phyloP scores from a whole-genome alignment of 1,140 invertebrate genomes.

The Neodiprion fabricii region DNA sequence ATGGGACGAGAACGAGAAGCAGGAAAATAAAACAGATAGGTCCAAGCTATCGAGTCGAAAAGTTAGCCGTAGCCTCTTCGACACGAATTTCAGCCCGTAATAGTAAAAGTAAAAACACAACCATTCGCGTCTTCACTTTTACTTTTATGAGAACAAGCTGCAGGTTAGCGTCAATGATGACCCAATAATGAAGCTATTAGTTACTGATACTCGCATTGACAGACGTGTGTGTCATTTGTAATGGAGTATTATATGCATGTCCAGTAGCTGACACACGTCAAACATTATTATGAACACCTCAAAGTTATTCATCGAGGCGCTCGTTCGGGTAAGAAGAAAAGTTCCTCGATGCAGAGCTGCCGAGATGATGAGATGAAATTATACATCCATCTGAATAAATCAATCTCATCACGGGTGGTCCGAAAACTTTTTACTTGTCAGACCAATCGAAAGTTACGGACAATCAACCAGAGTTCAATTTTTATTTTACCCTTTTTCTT shows the following conservation, averaged over 20 bases:
- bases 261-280: neutral
- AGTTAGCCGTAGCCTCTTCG: too few species aligned
- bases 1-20: too few species aligned
- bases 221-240: too few species aligned
- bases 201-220: neutral
- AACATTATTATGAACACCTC: neutral
- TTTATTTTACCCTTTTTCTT: too few species aligned
- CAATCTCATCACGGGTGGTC: neutral
- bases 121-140: too few species aligned
- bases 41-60: too few species aligned
- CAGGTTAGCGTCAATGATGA: neutral
- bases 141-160: too few species aligned
- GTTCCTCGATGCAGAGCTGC: neutral
- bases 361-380: neutral
- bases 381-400: neutral
- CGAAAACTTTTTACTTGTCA: neutral
- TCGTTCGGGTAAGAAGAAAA: neutral
- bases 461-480: neutral
- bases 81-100: too few species aligned
- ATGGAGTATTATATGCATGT: neutral
- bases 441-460: neutral
- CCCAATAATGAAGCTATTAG: conserved; percentile 2
- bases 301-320: neutral
- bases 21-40: too few species aligned
- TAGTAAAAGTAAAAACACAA: too few species aligned